These are phyloP conservation scores for Mus pahari DNA, from an alignment of 2,113 vertebrate genomes.

Conservation along the genomic window DNA sequence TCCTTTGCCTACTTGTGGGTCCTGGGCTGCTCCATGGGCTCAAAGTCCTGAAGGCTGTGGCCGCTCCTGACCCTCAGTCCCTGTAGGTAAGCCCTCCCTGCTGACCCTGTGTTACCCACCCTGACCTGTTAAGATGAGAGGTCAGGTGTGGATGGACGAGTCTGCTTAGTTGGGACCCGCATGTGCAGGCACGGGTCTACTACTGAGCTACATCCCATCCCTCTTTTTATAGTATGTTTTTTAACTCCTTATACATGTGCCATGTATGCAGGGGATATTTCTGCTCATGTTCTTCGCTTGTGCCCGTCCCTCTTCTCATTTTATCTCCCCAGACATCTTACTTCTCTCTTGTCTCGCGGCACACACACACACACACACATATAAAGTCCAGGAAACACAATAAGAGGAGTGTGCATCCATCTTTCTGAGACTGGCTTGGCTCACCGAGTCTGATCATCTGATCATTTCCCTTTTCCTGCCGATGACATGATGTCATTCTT, in stretches of 20 bases:
- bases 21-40: not conserved
- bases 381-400: not conserved
- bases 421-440: not conserved
- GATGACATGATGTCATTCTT: not conserved
- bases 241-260: not conserved
- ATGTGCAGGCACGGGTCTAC: not conserved
- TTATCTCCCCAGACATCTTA: not conserved
- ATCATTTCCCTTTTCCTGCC: not conserved
- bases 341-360: not conserved
- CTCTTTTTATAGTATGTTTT: not conserved
- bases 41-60: too few species aligned
- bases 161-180: not conserved
- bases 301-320: not conserved
- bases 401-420: too few species aligned
- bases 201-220: too few species aligned
- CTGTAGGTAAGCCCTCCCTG: too few species aligned
- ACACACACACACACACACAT: not conserved
- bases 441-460: not conserved
- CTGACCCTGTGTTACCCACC: not conserved
- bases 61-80: too few species aligned
- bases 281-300: not conserved
- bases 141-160: accelerated
- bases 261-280: not conserved
- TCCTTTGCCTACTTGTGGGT: not conserved
- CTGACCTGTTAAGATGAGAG: accelerated